phyloP scores from a whole-genome alignment of 2,888 invertebrate genomes.

The Resseliella maxima region DNA sequence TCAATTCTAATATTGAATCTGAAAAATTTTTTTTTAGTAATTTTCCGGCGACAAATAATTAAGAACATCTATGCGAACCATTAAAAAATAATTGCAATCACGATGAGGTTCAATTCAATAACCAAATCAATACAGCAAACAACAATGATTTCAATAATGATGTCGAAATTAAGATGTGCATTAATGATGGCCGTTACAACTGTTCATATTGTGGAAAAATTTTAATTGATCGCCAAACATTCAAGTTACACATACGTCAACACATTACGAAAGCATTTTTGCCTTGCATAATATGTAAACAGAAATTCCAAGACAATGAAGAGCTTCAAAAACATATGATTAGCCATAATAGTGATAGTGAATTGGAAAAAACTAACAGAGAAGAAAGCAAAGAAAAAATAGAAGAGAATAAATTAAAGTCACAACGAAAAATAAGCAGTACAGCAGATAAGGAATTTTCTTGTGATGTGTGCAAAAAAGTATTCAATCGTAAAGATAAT shows the following conservation, averaged over 20 bases:
- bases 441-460: constrained; percentile 70
- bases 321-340: not conserved
- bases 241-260: constrained; percentile 58
- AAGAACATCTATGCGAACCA: constrained; percentile 54
- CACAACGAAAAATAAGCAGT: too few relatives aligned
- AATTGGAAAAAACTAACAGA: not conserved
- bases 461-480: constrained; percentile 72
- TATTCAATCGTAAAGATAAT: constrained; percentile 72
- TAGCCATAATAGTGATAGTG: not conserved
- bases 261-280: constrained; percentile 58
- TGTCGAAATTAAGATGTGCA: too few relatives aligned
- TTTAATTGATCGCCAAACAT: constrained; percentile 58
- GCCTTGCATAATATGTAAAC: constrained; percentile 58
- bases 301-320: constrained; percentile 48
- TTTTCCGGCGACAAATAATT: constrained; percentile 53
- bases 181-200: constrained; percentile 55
- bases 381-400: not conserved
- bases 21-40: constrained; percentile 53
- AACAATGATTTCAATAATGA: constrained; percentile 64
- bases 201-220: constrained; percentile 59
- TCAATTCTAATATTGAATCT: constrained; percentile 6
- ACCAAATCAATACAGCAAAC: constrained; percentile 61
- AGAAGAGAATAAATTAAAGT: not conserved
- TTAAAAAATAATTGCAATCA: constrained; percentile 55
- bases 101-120: constrained; percentile 61